Conservation (phyloP, 2,888 invertebrate genomes). For the Lasioglossum marginatum region DNA sequence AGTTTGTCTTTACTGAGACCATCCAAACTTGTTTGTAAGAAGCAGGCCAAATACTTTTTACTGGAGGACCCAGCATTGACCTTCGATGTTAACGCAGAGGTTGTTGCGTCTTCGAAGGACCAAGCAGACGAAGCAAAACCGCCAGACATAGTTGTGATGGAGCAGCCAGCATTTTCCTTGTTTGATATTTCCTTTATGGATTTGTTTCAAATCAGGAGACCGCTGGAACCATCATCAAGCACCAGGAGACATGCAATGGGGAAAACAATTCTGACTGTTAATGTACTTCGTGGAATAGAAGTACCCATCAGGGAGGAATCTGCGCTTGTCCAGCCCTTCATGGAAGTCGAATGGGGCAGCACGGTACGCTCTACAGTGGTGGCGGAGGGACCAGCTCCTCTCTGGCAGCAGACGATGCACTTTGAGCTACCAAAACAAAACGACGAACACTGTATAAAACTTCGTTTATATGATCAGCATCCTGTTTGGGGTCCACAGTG, state of each 20-base stretch:
- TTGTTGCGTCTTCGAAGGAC: constrained; percentile 21
- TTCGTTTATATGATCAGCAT: constrained; percentile 82
- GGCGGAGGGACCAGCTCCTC: constrained; percentile 81
- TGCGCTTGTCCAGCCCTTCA: constrained; percentile 79
- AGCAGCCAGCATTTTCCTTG: constrained; percentile 77
- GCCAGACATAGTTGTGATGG: constrained; percentile 78
- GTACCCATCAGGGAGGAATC: constrained; percentile 83
- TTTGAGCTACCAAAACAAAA: constrained; percentile 77
- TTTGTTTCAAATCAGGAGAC: constrained; percentile 75
- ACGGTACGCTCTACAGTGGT: constrained; percentile 71
- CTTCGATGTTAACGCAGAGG: constrained; percentile 45
- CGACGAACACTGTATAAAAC: constrained; percentile 75
- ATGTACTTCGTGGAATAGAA: constrained; percentile 80
- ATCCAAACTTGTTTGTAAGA: constrained; percentile 47
- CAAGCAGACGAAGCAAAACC: constrained; percentile 65
- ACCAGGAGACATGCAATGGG: constrained; percentile 69
- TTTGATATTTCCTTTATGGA: constrained; percentile 76
- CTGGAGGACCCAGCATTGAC: constrained; percentile 74
- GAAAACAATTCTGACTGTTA: constrained; percentile 78
- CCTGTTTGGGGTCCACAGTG: constrained; percentile 83
- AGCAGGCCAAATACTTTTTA: constrained; percentile 74
- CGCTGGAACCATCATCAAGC: constrained; percentile 72
- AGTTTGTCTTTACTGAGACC: constrained; percentile 64
- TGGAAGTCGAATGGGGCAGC: constrained; percentile 81
- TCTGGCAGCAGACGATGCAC: constrained; percentile 82